phyloP scores from a whole-genome alignment of 2,797 vertebrate species.

The Peromyscus nudipes region DNA sequence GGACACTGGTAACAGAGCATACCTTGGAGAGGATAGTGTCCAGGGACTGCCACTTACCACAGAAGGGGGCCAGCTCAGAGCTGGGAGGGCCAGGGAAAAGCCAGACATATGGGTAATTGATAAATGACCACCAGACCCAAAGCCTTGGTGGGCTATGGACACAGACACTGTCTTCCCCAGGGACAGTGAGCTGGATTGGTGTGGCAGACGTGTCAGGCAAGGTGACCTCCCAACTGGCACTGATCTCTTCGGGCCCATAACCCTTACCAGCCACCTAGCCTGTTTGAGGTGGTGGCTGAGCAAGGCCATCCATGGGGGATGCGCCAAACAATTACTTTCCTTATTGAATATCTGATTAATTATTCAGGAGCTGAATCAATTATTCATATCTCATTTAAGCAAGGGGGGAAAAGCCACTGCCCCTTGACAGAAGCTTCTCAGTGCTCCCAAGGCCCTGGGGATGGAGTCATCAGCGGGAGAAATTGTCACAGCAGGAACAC shows the following conservation, averaged over 20 bases:
- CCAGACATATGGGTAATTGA: background rate
- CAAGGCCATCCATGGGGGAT: constrained; percentile 88
- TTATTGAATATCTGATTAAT: constrained; percentile 93
- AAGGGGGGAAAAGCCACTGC: constrained; percentile 82
- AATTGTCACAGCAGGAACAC: constrained; percentile 71
- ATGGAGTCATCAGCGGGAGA: constrained; percentile 79
- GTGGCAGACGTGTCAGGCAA: constrained; percentile 82
- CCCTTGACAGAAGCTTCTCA: constrained; percentile 87
- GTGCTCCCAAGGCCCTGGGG: constrained; percentile 75
- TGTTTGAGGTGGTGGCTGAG: constrained; percentile 84
- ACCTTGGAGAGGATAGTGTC: background rate
- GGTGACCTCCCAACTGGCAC: constrained; percentile 87
- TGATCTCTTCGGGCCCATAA: constrained; percentile 76
- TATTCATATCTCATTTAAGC: constrained; percentile 92
- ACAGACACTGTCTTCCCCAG: background rate
- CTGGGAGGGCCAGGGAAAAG: background rate
- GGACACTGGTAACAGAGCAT: background rate
- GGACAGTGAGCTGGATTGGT: background rate
- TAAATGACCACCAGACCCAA: background rate
- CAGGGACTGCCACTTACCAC: background rate
- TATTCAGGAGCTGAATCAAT: constrained; percentile 91
- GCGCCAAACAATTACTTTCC: constrained; percentile 92
- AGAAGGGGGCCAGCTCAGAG: background rate
- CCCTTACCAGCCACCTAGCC: constrained; percentile 79
- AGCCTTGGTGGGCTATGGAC: background rate